phyloP scores from a whole-genome alignment of 2,113 vertebrate species.

The Seriola dumerili region DNA sequence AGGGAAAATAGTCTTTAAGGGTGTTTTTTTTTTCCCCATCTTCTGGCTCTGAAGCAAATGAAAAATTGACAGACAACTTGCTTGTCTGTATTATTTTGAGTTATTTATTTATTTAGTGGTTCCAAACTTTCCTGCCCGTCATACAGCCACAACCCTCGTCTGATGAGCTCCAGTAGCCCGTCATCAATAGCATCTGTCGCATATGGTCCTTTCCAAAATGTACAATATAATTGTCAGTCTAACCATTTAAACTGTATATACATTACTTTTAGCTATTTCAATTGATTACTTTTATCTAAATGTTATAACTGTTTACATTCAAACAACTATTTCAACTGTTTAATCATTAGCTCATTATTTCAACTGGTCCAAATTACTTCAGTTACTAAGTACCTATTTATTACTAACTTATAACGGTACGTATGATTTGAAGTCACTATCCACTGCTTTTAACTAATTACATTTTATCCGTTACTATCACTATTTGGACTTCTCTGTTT shows the following conservation, averaged over 20 bases:
- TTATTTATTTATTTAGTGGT: conserved; percentile 9
- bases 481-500: no score
- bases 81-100: conserved; percentile 25
- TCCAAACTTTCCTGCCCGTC: not conserved
- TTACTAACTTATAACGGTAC: no score
- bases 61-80: conserved; percentile 20
- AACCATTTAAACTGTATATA: no score
- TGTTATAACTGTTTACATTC: no score
- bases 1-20: conserved; percentile 51
- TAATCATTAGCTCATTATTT: not conserved
- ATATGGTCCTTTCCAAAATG: not conserved
- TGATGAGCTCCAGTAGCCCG: not conserved
- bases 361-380: no score
- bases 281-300: no score
- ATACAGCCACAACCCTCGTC: not conserved
- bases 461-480: no score
- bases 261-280: no score
- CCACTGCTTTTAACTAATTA: no score
- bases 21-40: conserved; percentile 33
- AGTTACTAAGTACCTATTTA: not conserved
- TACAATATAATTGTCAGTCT: not conserved
- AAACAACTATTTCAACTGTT: not conserved
- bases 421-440: no score
- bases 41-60: conserved; percentile 20
- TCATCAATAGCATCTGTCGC: no score